These are phyloP conservation scores for Nezara viridula DNA, from an alignment of 2,888 invertebrate genomes.

Conservation along the genomic window DNA sequence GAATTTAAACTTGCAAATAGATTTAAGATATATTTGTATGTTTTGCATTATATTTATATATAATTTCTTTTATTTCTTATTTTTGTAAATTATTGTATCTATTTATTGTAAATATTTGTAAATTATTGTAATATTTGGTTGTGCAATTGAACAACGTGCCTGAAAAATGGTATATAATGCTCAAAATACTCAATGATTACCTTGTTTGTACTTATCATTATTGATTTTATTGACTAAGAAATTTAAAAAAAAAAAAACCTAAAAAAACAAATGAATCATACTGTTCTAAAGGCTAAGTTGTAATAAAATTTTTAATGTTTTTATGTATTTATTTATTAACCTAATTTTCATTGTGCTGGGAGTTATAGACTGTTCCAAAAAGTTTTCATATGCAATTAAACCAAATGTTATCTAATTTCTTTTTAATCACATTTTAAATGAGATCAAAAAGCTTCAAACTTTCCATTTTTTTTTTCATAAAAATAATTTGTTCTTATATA, in stretches of 20 bases:
- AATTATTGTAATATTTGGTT: slow-evolving; percentile 54
- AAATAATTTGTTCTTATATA: too few species aligned
- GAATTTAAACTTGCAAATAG: slow-evolving; percentile 38
- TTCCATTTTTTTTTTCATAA: too few species aligned
- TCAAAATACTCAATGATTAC: slow-evolving; percentile 59
- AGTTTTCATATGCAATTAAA: too few species aligned
- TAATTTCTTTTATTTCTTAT: not conserved
- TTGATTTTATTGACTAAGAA: slow-evolving; percentile 24
- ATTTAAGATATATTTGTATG: not conserved
- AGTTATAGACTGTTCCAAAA: not conserved
- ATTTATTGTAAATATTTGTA: slow-evolving; percentile 53
- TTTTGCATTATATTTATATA: slow-evolving; percentile 1
- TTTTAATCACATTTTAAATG: too few species aligned
- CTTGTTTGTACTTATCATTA: slow-evolving; percentile 56
- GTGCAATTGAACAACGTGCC: slow-evolving; percentile 32
- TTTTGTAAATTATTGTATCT: slow-evolving; percentile 11
- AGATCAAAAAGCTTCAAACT: too few species aligned
- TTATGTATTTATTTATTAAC: not conserved
- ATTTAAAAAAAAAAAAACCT: slow-evolving; percentile 30
- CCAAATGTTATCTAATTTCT: too few species aligned
- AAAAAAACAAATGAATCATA: not conserved
- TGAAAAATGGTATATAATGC: slow-evolving; percentile 53
- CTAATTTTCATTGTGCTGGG: not conserved
- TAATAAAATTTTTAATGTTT: slow-evolving; percentile 6
- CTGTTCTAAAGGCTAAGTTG: not conserved